Conservation (phyloP, 2,113 vertebrate species). For the Choloepus hoffmanni region DNA sequence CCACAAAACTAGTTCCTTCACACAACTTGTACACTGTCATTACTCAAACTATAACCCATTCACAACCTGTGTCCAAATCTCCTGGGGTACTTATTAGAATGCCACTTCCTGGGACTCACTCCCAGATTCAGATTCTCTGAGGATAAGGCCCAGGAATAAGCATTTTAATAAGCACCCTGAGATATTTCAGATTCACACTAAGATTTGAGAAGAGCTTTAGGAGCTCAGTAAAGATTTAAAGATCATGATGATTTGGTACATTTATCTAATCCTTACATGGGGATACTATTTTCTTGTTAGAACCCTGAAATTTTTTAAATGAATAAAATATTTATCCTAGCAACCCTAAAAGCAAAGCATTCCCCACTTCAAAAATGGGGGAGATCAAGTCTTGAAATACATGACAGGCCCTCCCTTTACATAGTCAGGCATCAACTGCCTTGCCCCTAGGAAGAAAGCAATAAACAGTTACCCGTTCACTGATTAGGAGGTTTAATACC, state of each 20-base stretch:
- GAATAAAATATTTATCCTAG: conserved; percentile 23
- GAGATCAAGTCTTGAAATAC: conserved; percentile 10
- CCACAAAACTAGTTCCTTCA: background rate
- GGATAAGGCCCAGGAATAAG: background rate
- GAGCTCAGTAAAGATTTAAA: conserved; percentile 20
- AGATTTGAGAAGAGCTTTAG: background rate
- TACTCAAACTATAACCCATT: background rate
- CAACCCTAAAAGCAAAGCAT: background rate
- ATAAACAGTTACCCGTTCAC: background rate
- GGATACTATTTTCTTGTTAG: background rate
- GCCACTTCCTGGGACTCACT: background rate
- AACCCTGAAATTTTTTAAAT: conserved; percentile 2
- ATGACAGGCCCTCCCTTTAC: background rate
- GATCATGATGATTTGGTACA: background rate
- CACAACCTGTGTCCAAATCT: background rate
- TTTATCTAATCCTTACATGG: background rate
- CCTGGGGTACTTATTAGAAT: background rate
- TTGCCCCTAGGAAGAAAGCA: background rate
- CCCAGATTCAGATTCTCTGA: conserved; percentile 19
- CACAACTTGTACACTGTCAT: too few relatives aligned
- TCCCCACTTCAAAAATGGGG: conserved; percentile 19
- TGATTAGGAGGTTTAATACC: background rate
- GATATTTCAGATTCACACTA: background rate
- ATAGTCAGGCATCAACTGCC: background rate
- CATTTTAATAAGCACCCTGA: background rate